Evolutionary conservation across 2,888 invertebrate species (phyloP), one percentile per base, ranked within the genome.

Genomic region (Microctonus brassicae): DNA sequence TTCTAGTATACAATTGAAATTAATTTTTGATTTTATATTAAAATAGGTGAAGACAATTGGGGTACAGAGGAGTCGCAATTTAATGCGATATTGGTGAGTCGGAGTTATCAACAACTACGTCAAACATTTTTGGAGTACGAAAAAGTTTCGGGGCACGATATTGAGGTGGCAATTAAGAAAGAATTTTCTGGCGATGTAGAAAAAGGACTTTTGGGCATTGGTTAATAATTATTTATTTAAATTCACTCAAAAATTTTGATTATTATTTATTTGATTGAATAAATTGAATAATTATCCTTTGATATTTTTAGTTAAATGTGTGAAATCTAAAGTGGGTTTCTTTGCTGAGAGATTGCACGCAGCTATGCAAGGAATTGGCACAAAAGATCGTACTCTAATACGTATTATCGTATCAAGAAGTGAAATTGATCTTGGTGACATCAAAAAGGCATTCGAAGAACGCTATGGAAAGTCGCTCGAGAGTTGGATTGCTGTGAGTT

Each of bases 11-110:
- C 10, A 3, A n/a, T 10, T 47, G 1, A 22, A 26, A 42, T 47
- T 62, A 17, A 20, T 13, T 66, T 11, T 9, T 20, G n/a, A 62
- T 10, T 24, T 67, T 47, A 58, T 70, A 61, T 11, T 10, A 3
- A 22, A 13, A 11, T 55, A 86, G 87, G 94, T 67, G 94, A 95
- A 84, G 93, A 93, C 29, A 93, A 95, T 88, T 95, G 95, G 94
- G 96, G 97, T 64, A 97, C 97, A 0, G 96, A 97, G 82, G 97
- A 97, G 88, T 95, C 95, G 0, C 91, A 92, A 71, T 97, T 97
- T 90, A 95, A 96, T 88, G 90, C 92, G 70, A 94, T 97, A 83
- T 90, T 97, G 79, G 93, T 96, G 79, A 93, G 95, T 66, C 93
- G 96, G 83, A 97, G 96, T 79, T 97, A 94, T 87, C 95, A 95